Evolutionary conservation across 2,113 vertebrate species (phyloP), one percentile per base, ranked within the genome.

Genomic region (Ciconia boyciana): DNA sequence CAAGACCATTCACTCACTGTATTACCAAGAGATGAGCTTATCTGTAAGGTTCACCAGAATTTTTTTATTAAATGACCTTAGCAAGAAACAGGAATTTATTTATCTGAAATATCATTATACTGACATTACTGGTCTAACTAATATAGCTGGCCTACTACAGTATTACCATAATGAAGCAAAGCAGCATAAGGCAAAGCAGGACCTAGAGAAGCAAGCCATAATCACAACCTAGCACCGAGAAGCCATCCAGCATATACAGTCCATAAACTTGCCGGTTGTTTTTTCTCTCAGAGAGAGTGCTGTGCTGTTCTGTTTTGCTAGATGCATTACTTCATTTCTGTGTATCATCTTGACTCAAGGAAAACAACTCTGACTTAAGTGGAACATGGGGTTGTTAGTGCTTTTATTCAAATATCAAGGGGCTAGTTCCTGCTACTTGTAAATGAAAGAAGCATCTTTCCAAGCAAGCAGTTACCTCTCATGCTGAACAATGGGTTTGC

Each of bases 181-280:
- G 48, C 61, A 29, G 39, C 14, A 19, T 12, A 68, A 69, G 25
- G 48, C 55, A 70, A 75, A 85, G 52, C 39, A 88, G 32, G 11
- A 66, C n/a, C 26, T 49, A 43, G 31, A 65, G 13, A 86, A 87
- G 31, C 31, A 52, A 48, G 11, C 20, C 39, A 28, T 13, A 28
- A 61, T 18, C 43, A 48, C 39, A 60, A 24, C n/a, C 6, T 11
- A 64, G 64, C 34, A 64, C 21, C 26, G 51, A 75, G n/a, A 87
- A 74, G 43, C 41, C 39, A 74, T 16, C 46, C 10, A 48, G 29
- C 18, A 87, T 1, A 72, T 4, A 49, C 26, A 61, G 16, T 8
- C 77, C 11, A 3, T 4, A 0, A 52, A 62, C 0, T 0, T 12
- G 36, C 3, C 0, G 0, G 41, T 51, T 48, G 6, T 2, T 34